These are phyloP conservation scores for Drosophila virilis DNA, from an alignment of 1,140 invertebrate genomes.

Conservation along the genomic window DNA sequence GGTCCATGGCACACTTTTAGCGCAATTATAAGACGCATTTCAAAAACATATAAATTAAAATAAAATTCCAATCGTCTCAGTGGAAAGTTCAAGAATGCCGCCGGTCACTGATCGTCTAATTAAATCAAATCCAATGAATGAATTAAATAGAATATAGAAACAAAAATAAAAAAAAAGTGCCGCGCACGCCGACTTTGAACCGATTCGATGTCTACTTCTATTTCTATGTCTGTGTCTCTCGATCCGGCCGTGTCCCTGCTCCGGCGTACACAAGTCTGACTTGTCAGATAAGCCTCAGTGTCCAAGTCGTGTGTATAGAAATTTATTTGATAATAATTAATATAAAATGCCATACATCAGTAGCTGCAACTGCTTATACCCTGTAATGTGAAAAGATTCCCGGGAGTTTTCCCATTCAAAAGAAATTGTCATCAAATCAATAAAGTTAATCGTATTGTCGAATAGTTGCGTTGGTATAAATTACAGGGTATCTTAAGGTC, in stretches of 20 bases:
- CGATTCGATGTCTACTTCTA: slow-evolving; percentile 16
- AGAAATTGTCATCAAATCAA: too few relatives aligned
- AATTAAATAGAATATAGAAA: not conserved
- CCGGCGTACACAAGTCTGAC: slow-evolving; percentile 22
- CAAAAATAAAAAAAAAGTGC: slow-evolving; percentile 10
- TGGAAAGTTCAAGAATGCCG: slow-evolving; percentile 50
- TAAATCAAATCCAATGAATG: slow-evolving; percentile 40
- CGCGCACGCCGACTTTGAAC: slow-evolving; percentile 46
- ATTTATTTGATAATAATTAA: too few relatives aligned
- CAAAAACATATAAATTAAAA: not conserved
- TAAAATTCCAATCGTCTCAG: not conserved
- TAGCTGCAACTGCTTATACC: slow-evolving; percentile 11
- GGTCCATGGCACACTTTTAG: slow-evolving; percentile 65
- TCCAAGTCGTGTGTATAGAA: too few relatives aligned
- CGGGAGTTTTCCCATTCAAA: too few relatives aligned
- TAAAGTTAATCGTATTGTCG: too few relatives aligned
- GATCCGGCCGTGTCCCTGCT: slow-evolving; percentile 2
- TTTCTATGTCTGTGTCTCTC: too few relatives aligned
- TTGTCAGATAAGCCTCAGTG: slow-evolving; percentile 25
- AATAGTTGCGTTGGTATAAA: too few relatives aligned
- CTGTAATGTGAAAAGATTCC: not conserved
- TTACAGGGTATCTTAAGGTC: too few relatives aligned
- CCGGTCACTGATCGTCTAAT: slow-evolving; percentile 44
- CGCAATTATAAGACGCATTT: slow-evolving; percentile 39
- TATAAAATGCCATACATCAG: not conserved